Base-by-base conservation (phyloP, 1,140 invertebrate genomes). In the Cataglyphis hispanica region DNA sequence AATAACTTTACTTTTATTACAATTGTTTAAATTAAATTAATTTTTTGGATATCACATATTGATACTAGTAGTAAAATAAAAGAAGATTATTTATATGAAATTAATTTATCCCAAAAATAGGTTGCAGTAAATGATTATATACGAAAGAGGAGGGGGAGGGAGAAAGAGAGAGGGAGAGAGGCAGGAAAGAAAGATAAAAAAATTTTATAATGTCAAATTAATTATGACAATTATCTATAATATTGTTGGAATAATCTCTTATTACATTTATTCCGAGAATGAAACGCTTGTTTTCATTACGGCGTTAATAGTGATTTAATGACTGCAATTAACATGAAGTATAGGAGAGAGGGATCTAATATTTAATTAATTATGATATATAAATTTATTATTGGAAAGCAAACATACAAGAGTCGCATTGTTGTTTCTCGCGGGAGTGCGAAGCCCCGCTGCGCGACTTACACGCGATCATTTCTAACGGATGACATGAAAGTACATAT, bases 391-490 rank as follows among this genome's bases (percentile, higher is more conserved):
- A 13, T 56, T 4, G 43, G 31, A n/a, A 19, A 6, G 3, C 43
- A 46, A 37, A 19, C 11, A 25, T 5, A 34, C 8, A 11, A 67
- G 37, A 13, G 16, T 27, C 13, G 16, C 16, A n/a, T 34, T 25
- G 10, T 43, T 69, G 8, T 53, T 50, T 63, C 8, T 11, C 61
- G 13, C 19, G 61, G 40, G 27, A 77, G 43, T 22, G 43, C 63
- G 85, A 88, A 80, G 84, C 78, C 89, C 84, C 86, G 72, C 64
- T 84, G 81, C 10, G 76, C 56, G 75, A 89, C 86, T 88, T 84
- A 87, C 86, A 77, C 67, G 58, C 78, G 77, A 87, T 74, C 87
- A 78, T 89, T 89, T 87, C 74, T 89, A 89, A 89, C 87, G 50
- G 78, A 89, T 74, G 84, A 69, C 78, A 78, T 86, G 87, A 87